phyloP scores from a whole-genome alignment of 2,888 invertebrate species.

The Pammene fasciana region DNA sequence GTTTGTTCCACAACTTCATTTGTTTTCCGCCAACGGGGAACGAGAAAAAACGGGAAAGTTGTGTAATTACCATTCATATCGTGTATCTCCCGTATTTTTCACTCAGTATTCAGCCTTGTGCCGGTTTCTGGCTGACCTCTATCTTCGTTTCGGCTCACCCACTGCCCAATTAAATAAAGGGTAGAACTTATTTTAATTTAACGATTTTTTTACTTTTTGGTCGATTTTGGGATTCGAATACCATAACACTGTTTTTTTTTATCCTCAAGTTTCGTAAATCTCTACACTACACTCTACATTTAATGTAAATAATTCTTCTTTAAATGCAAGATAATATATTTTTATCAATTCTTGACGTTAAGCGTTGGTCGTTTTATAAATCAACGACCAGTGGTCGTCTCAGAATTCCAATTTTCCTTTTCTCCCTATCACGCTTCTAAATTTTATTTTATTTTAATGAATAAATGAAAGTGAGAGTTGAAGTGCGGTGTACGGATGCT shows the following conservation, averaged over 20 bases:
- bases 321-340: no score
- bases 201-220: not conserved
- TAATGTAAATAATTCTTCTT: no score
- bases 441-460: no score
- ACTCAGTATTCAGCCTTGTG: slow-evolving; percentile 51
- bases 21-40: slow-evolving; percentile 50
- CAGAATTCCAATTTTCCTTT: no score
- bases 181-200: no score
- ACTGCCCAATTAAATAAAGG: slow-evolving; percentile 21
- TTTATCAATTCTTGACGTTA: no score
- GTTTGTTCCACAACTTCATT: slow-evolving; percentile 52
- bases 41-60: slow-evolving; percentile 55
- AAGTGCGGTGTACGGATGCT: slow-evolving; percentile 11
- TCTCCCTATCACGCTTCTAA: not conserved
- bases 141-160: slow-evolving; percentile 25
- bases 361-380: no score
- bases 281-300: no score
- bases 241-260: no score
- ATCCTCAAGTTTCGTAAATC: no score
- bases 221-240: no score
- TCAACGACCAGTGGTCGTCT: no score
- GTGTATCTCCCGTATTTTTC: slow-evolving; percentile 52
- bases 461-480: slow-evolving; percentile 7
- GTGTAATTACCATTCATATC: slow-evolving; percentile 56
- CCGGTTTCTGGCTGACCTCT: slow-evolving; percentile 42